These are phyloP conservation scores for Sarcophaga rosellei DNA, from an alignment of 2,888 invertebrate species.

Conservation along the genomic window DNA sequence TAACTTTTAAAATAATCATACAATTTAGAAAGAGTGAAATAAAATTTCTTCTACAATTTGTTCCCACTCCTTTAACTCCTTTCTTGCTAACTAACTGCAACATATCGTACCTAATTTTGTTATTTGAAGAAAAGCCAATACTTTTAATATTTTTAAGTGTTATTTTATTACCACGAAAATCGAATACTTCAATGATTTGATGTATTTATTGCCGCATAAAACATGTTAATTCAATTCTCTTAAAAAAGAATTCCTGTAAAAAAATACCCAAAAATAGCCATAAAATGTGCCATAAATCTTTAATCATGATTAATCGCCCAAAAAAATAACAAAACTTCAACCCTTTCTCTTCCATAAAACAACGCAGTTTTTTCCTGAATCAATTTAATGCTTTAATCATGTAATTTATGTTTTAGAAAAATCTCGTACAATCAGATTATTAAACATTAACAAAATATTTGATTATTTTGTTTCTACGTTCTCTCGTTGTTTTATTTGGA, in stretches of 20 bases:
- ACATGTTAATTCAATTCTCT: slow-evolving; percentile 53
- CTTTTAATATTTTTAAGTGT: background rate
- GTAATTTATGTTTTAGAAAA: slow-evolving; percentile 53
- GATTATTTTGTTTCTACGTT: slow-evolving; percentile 7
- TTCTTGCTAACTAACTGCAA: background rate
- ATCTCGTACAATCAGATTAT: slow-evolving; percentile 48
- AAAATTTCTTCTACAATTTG: too few relatives aligned
- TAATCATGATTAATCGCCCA: slow-evolving; percentile 54
- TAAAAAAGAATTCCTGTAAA: slow-evolving; percentile 29
- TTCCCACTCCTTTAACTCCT: background rate
- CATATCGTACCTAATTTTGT: background rate
- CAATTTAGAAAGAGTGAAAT: too few relatives aligned
- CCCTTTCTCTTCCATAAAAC: slow-evolving; percentile 44
- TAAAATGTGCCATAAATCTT: slow-evolving; percentile 61
- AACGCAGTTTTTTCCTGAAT: slow-evolving; percentile 33
- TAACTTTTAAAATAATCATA: too few relatives aligned
- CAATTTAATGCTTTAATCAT: slow-evolving; percentile 48
- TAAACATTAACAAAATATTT: slow-evolving; percentile 20
- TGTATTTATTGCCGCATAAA: slow-evolving; percentile 53
- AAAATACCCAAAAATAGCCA: slow-evolving; percentile 47
- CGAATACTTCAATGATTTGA: slow-evolving; percentile 45
- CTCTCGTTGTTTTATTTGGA: background rate
- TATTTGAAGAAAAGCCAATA: background rate
- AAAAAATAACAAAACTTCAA: slow-evolving; percentile 31
- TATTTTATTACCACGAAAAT: slow-evolving; percentile 39